Percentiles rank a stretch among this genome's conserved stretches.
Conservation (phyloP, 2,797 vertebrate species). For the Paratrypauchen microcephalus region DNA sequence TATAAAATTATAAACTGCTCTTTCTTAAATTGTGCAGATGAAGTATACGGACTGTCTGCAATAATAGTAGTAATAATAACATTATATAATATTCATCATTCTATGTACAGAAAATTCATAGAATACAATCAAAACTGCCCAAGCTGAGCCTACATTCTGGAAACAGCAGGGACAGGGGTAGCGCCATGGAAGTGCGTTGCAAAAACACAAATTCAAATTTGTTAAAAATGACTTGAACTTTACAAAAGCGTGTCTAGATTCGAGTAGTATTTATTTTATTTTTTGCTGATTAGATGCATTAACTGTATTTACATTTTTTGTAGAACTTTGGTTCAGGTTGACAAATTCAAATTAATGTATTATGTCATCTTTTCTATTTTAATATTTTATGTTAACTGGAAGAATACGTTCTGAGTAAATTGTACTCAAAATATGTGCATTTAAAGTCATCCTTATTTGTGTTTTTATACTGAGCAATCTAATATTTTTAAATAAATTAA, state of each 20-base stretch:
- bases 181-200: constrained; percentile 36
- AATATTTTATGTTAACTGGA: neutral
- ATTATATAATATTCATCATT: constrained; percentile 74
- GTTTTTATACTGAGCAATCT: neutral
- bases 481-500: neutral
- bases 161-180: constrained; percentile 67
- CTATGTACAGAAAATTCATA: constrained; percentile 80
- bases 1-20: constrained; percentile 58
- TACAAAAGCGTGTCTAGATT: neutral
- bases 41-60: constrained; percentile 61
- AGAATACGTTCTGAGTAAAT: neutral
- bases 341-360: neutral
- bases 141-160: constrained; percentile 83
- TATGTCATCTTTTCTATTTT: neutral
- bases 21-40: constrained; percentile 66
- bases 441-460: neutral
- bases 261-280: neutral
- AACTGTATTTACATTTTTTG: too few relatives aligned
- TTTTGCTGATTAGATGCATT: neutral
- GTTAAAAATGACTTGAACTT: neutral
- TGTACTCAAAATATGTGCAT: neutral
- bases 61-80: constrained; percentile 68
- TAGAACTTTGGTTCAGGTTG: too few relatives aligned
- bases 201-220: neutral
- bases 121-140: constrained; percentile 86